Percentiles rank a stretch among this genome's conserved stretches.
These are phyloP conservation scores for Hymenopus coronatus DNA, from an alignment of 2,888 invertebrate species.

Conservation along the genomic window DNA sequence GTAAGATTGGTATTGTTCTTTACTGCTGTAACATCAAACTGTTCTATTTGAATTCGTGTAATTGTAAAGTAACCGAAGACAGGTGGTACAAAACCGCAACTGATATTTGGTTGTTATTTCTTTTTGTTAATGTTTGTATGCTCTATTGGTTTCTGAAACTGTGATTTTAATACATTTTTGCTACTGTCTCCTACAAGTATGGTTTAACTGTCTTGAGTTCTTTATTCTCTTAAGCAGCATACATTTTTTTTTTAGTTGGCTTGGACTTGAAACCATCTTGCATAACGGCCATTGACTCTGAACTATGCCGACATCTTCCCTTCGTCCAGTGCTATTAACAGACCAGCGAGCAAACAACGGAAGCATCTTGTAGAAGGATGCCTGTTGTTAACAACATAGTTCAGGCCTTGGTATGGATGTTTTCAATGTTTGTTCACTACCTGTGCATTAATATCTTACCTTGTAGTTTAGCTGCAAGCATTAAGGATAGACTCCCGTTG, in stretches of 20 bases:
- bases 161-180: background rate
- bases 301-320: too few species aligned
- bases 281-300: background rate
- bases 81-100: background rate
- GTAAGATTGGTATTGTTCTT: too few species aligned
- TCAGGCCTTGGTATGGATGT: background rate
- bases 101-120: background rate
- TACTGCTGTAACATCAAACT: background rate
- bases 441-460: background rate
- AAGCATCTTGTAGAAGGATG: background rate
- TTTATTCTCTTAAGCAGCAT: background rate
- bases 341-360: background rate
- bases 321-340: too few species aligned
- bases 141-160: background rate
- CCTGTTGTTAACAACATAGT: background rate
- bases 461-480: background rate
- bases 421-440: background rate
- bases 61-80: background rate
- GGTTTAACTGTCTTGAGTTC: background rate
- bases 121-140: background rate
- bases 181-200: background rate
- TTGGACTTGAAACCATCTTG: background rate
- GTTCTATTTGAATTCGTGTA: background rate
- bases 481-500: background rate
- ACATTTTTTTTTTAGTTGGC: background rate